Base-by-base conservation (phyloP, 1,140 invertebrate species). In the Eueides isabella region DNA sequence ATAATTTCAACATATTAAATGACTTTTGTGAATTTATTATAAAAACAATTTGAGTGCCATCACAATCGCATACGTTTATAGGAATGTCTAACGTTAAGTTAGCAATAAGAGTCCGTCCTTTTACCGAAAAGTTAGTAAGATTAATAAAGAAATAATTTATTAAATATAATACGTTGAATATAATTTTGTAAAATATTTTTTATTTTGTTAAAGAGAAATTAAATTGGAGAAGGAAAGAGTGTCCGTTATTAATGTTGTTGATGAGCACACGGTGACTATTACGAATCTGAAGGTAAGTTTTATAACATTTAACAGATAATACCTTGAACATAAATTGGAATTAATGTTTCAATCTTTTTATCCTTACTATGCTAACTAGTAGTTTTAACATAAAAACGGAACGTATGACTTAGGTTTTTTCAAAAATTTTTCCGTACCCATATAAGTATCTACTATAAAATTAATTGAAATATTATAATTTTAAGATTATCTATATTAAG, bases 231-330 rank as follows among this genome's bases (percentile, higher is more conserved):
- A 83, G 65, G 81, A 87, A 38, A 72, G 75, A 12, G 55, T 77
- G 0, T 67, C 81, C 23, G 90, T 94, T n/a, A 87, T 94, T 2
- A 81, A 80, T 65, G 87, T 94, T 11, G 77, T 93, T 66, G 91
- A 93, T 75, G 81, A 86, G 19, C 88, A 91, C 35, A 92, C 92
- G 26, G 84, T 95, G 14, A 89, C 94, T 19, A 92, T 94, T 31
- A 95, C 94, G 19, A 95, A 95, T 80, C 84, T 94, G 16, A 95
- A 94, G 90, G 94, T 94, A 92, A 91, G 86, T 85, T 23, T 41
- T 16, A 44, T n/a, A 44, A 67, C 19, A 26, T 14, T 35, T 35
- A 14, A 14, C 4, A 3, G 3, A 35, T 35, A 35, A 0, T 38
- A 38, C 0, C 16, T 38, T 38, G 35, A n/a, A n/a, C n/a, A n/a